phyloP scores from a whole-genome alignment of 92 coral and sea anemone species.

The Micromussa lordhowensis region DNA sequence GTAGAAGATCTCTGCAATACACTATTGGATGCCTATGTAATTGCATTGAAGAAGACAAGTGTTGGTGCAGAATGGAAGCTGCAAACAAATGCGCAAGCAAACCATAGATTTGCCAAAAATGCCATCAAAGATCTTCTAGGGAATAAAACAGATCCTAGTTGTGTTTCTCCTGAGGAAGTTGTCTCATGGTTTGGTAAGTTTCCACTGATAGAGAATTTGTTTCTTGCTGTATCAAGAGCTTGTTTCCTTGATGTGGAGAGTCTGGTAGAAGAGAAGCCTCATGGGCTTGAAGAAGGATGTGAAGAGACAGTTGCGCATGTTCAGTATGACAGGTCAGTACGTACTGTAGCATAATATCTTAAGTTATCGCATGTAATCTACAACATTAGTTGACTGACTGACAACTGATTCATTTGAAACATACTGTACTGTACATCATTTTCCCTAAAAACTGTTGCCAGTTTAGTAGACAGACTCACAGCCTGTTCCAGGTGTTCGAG shows the following conservation, averaged over 20 bases:
- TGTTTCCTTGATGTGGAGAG: constrained; percentile 84
- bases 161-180: constrained; percentile 67
- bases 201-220: constrained; percentile 80
- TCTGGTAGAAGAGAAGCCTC: constrained; percentile 76
- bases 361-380: too few species aligned
- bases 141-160: constrained; percentile 65
- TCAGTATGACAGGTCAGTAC: constrained; percentile 79
- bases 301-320: constrained; percentile 88
- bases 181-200: constrained; percentile 76
- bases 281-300: constrained; percentile 93
- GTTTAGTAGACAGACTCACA: too few species aligned
- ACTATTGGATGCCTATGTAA: constrained; percentile 72
- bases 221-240: constrained; percentile 84
- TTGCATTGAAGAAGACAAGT: constrained; percentile 77
- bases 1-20: constrained; percentile 60
- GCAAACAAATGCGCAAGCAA: constrained; percentile 57
- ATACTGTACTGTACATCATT: too few species aligned
- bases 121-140: constrained; percentile 69
- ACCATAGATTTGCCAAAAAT: constrained; percentile 79
- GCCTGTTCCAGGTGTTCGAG: too few species aligned
- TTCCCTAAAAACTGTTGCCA: too few species aligned
- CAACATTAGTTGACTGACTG: too few species aligned
- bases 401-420: too few species aligned
- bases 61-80: constrained; percentile 77
- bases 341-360: neutral